These are phyloP conservation scores for Nomada fabriciana DNA, from an alignment of 2,888 invertebrate genomes.

Conservation along the genomic window DNA sequence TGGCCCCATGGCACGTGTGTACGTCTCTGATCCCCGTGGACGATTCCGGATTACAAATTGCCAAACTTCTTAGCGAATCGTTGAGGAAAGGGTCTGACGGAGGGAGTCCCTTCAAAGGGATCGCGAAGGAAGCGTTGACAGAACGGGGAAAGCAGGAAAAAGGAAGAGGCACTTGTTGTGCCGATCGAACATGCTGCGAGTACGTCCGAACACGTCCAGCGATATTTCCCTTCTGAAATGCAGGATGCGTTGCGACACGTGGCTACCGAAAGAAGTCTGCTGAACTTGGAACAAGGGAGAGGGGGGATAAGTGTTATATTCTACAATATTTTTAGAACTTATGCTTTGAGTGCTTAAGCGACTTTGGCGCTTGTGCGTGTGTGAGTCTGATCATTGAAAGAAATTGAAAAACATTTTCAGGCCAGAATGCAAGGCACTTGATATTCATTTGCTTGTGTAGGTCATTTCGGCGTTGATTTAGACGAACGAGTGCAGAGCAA, in stretches of 20 bases:
- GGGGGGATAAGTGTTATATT: too few species aligned
- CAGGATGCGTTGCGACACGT: constrained; percentile 24
- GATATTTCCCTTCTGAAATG: constrained; percentile 41
- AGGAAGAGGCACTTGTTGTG: constrained; percentile 46
- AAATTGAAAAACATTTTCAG: too few species aligned
- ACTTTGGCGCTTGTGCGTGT: too few species aligned
- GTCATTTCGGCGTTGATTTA: too few species aligned
- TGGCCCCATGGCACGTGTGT: constrained; percentile 50
- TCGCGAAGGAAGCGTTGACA: constrained; percentile 44
- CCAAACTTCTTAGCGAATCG: constrained; percentile 68
- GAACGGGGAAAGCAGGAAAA: constrained; percentile 33
- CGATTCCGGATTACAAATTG: constrained; percentile 72
- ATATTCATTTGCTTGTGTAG: too few species aligned
- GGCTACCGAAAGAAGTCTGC: not conserved
- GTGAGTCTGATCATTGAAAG: too few species aligned
- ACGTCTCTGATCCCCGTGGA: constrained; percentile 60
- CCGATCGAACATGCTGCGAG: constrained; percentile 58
- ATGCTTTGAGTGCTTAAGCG: too few species aligned
- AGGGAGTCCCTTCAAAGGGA: constrained; percentile 52
- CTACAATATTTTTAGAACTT: too few species aligned
- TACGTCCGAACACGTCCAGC: constrained; percentile 31
- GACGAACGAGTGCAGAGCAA: too few species aligned
- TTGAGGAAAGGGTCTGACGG: not conserved
- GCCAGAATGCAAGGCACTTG: too few species aligned
- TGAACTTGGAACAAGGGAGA: not conserved